phyloP scores from a whole-genome alignment of 2,797 vertebrate species.

The Malacoraja senta region DNA sequence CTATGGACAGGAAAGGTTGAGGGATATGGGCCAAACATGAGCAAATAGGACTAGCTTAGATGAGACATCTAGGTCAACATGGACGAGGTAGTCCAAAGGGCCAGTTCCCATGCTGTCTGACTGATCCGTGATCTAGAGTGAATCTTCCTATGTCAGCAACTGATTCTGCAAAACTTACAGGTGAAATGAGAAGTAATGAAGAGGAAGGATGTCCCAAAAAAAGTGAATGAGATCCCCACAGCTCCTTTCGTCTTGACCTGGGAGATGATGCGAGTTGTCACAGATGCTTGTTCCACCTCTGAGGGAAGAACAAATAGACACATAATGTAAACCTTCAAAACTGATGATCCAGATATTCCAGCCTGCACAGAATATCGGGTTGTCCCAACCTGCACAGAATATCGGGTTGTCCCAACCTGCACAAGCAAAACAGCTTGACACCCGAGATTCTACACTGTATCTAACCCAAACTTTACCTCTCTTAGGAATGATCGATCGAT shows the following conservation, averaged over 20 bases:
- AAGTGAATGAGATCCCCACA: conserved; percentile 79
- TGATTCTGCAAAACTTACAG: conserved; percentile 64
- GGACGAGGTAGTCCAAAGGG: too few species aligned
- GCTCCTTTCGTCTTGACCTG: conserved; percentile 98
- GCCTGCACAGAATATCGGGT: neutral
- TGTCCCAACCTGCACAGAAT: neutral
- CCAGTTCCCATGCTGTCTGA: neutral
- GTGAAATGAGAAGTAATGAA: conserved; percentile 98
- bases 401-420: neutral
- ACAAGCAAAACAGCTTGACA: neutral
- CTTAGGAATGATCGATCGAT: neutral
- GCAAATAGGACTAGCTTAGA: too few species aligned
- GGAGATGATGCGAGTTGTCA: conserved; percentile 92
- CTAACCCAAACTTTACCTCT: neutral
- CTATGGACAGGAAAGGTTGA: too few species aligned
- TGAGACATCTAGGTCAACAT: too few species aligned
- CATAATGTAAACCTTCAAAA: neutral
- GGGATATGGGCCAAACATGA: too few species aligned
- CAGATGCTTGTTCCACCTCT: conserved; percentile 88
- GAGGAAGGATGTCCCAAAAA: conserved; percentile 95
- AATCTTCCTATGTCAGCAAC: neutral
- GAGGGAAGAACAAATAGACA: conserved; percentile 39
- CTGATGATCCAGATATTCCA: neutral
- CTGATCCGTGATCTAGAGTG: neutral
- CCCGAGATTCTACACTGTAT: neutral